Evolutionary conservation across 2,888 invertebrate species (phyloP), one percentile per base, ranked within the genome.

Genomic region (Calameuta pallipes): DNA sequence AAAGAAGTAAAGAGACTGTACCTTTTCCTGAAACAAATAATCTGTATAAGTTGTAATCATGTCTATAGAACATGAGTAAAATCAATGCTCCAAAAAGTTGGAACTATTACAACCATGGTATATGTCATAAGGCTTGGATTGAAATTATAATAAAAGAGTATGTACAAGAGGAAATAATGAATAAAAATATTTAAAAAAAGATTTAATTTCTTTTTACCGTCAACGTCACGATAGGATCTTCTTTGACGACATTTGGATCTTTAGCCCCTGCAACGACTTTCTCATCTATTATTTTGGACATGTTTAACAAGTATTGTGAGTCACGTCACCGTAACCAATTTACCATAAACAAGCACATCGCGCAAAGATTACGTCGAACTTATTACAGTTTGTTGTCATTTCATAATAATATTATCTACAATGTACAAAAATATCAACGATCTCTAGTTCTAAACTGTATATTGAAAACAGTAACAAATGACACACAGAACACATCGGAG

Each of bases 1-100:
- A 90, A 94, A 97, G 41, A 92, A 87, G 89, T 95, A 96, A 74
- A 97, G 90, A 0, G 93, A 92, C 81, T 94, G 92, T 0, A 97
- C 94, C 83, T 93, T 94, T 85, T 93, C 93, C 96, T 96, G 91
- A 75, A 93, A 93, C 80, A 81, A 85, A 80, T 75, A 82, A 79
- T 34, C 35, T 35, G 76, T 75, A 35, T 77, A 80, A 76, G 78
- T 76, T 31, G 41, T 12, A 37, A 75, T 71, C 13, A 74, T 31
- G 31, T 3, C 4, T 75, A 31, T n/a, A 69, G 1, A 35, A 4
- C n/a, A 33, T 41, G 69, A 37, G 15, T 41, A 34, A 76, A 68
- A 15, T 33, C 31, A 12, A 31, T 71, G 3, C 71, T 71, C 9
- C 34, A 15, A 34, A 34, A 30, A 12, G 31, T 71, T 71, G 56